Evolutionary conservation across 2,888 invertebrate genomes (phyloP), one percentile per base, ranked within the genome.

Genomic region (Oxystoma pomonae): DNA sequence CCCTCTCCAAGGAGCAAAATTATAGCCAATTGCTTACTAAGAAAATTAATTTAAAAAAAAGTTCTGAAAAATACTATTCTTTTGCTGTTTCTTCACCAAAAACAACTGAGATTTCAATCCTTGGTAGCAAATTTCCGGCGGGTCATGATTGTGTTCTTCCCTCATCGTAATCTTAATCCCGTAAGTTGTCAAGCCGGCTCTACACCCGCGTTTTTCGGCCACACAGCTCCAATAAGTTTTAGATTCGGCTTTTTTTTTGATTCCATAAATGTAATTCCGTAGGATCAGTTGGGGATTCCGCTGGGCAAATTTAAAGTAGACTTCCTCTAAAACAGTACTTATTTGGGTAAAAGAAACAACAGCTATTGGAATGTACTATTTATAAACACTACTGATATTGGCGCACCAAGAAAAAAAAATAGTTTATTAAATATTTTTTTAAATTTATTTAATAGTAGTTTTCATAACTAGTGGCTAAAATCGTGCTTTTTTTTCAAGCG

Each of bases 291-390:
- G 68, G 1, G 69, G 67, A n/a, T 69, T 67, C 64, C 72, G 72
- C 1, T 67, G 67, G 3, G 72, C 74, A 61, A 72, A 69, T 60
- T 72, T 73, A 60, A 74, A 73, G 67, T 73, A 73, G 7, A 74
- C 72, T 16, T 68, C 49, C 64, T 72, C 74, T 74, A 69, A 67
- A 74, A 74, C n/a, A n/a, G n/a, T n/a, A n/a, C n/a, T n/a, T n/a
- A n/a, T n/a, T n/a, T 12, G 2, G 20, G 2, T 58, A 19, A 18
- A 18, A 58, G 51, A 19, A n/a, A 51, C 20, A 7, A 59, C 2
- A 59, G 17, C 7, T 58, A 55, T 19, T 61, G 52, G n/a, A n/a
- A n/a, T n/a, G n/a, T n/a, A n/a, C n/a, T n/a, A n/a, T n/a, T n/a
- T n/a, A n/a, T n/a, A n/a, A n/a, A n/a, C n/a, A n/a, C n/a, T n/a